Base-by-base conservation (phyloP, 2,888 invertebrate genomes). In the Rapana venosa region DNA sequence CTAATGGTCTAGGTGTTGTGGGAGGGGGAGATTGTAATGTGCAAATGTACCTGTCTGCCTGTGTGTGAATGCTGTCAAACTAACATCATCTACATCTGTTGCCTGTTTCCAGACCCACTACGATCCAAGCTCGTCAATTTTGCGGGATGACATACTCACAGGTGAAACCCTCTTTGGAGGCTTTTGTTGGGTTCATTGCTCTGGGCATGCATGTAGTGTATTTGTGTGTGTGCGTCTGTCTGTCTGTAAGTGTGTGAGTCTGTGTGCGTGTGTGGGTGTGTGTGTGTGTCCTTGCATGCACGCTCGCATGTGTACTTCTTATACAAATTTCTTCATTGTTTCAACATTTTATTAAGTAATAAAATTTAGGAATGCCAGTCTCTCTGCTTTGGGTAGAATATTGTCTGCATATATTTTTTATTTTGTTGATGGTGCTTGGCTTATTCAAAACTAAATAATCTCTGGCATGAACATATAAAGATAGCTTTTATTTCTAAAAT, bases 121-220 rank as follows among this genome's bases (percentile, higher is more conserved):
- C 87, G 95, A 96, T 47, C 94, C 96, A 90, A 93, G 93, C 91
- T 95, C 92, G 92, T 97, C 97, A 0, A 97, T 97, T 90, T 94
- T 97, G 56, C 97, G 97, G 17, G 97, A 97, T 96, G 97, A 97
- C 95, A 97, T 97, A 92, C 94, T 97, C 58, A 92, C 91, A 92
- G 95, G 95, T 95, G 32, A 66, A 26, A 36, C 35, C 13, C 6
- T 35, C 32, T 79, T 79, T 15, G 0, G 2, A 79, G 5, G 15
- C 35, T 35, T 20, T 32, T 35, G 15, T 32, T 74, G n/a, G 8
- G 11, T 22, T 74, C 26, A 79, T 0, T 79, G 79, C 0, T 79
- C 6, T 35, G 79, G 5, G 32, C 35, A 5, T 79, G 22, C 26
- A 74, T 74, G 74, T n/a, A n/a, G 11, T 30, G 17, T 74, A 61